A percentile compares a stretch with the other conserved stretches of the same genome.
These are phyloP conservation scores for Chrosomus eos DNA, from an alignment of 2,797 vertebrate genomes.

Conservation along the genomic window DNA sequence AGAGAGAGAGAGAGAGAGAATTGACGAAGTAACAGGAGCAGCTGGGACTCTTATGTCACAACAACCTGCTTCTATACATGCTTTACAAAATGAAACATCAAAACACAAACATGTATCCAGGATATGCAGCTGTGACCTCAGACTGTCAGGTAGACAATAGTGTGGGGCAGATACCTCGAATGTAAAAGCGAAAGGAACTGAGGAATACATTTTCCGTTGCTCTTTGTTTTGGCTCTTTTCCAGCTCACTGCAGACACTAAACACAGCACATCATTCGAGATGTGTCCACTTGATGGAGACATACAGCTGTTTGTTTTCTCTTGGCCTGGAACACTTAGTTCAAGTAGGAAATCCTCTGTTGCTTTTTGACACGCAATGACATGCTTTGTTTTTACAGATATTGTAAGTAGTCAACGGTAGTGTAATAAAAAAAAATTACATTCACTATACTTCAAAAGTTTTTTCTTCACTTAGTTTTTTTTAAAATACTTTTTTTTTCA, in stretches of 20 bases:
- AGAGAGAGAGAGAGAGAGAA: no score
- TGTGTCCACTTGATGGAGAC: constrained; percentile 51
- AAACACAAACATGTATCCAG: background rate
- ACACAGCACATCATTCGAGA: background rate
- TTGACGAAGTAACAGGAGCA: constrained; percentile 45
- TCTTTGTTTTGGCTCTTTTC: constrained; percentile 34
- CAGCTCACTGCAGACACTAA: constrained; percentile 7
- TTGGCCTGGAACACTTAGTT: constrained; percentile 6
- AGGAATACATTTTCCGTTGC: constrained; percentile 16
- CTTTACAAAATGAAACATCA: background rate
- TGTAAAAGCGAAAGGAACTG: constrained; percentile 28
- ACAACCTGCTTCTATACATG: background rate
- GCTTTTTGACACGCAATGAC: constrained; percentile 6
- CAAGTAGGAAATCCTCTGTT: constrained; percentile 27
- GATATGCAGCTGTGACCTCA: constrained; percentile 11
- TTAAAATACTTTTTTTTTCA: background rate
- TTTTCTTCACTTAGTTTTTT: background rate
- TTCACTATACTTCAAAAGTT: background rate
- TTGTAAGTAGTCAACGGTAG: background rate
- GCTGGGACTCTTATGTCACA: constrained; percentile 38
- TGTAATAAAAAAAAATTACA: background rate
- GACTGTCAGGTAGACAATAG: constrained; percentile 52
- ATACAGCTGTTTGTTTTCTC: constrained; percentile 30
- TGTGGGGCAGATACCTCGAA: constrained; percentile 46
- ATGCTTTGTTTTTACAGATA: background rate